Conservation (phyloP, 2,888 invertebrate species). For the Caenorhabditis macrosperma region DNA sequence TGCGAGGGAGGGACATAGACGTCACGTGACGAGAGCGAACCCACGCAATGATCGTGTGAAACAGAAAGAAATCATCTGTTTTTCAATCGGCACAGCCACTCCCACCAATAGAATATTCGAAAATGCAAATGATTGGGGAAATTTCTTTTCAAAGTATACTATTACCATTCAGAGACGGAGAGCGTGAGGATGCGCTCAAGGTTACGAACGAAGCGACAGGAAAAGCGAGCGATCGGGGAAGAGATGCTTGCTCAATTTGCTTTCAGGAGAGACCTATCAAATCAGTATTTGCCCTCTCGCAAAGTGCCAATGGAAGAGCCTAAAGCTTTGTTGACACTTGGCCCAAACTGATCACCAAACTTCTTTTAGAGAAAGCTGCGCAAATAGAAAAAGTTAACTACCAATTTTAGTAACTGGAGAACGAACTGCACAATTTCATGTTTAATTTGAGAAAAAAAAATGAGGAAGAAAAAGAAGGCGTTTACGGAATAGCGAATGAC, state of each 20-base stretch:
- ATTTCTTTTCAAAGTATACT: constrained; percentile 7
- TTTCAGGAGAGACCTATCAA: constrained; percentile 14
- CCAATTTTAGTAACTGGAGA: constrained; percentile 27
- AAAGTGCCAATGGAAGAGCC: constrained; percentile 38
- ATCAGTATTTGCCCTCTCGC: constrained; percentile 32
- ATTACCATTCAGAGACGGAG: constrained; percentile 10
- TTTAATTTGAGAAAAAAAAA: constrained; percentile 6
- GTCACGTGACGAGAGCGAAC: constrained; percentile 14
- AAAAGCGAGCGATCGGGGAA: neutral
- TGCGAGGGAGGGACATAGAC: neutral
- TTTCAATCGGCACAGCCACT: constrained; percentile 3
- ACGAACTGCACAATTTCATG: too few species aligned
- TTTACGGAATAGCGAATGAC: constrained; percentile 14
- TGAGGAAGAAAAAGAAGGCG: neutral
- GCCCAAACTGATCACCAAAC: constrained; percentile 35
- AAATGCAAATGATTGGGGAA: constrained; percentile 19
- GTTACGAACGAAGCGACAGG: constrained; percentile 7
- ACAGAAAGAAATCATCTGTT: constrained; percentile 11
- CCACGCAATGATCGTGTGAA: neutral
- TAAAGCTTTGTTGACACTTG: constrained; percentile 29
- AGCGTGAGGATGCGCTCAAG: too few species aligned
- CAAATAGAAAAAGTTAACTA: neutral
- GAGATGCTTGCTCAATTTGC: constrained; percentile 5
- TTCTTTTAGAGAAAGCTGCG: constrained; percentile 23
- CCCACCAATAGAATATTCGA: constrained; percentile 22